These are phyloP conservation scores for Shinisaurus crocodilurus DNA, from an alignment of 2,113 vertebrate genomes.

Conservation along the genomic window DNA sequence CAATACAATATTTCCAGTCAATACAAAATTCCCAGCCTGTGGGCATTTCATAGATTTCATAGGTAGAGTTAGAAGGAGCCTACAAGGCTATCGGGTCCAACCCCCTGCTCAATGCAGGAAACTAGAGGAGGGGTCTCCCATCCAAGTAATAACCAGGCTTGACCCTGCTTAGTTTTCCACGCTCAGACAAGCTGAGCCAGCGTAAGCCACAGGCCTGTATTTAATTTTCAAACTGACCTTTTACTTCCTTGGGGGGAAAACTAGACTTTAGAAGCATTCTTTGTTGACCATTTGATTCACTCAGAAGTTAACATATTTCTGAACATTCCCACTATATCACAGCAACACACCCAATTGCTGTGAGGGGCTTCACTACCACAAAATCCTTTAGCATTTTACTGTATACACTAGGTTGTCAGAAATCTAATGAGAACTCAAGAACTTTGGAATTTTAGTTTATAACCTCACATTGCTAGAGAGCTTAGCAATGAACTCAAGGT, in stretches of 20 bases:
- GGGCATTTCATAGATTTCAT: too few species aligned
- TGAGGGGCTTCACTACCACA: neutral
- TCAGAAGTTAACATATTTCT: neutral
- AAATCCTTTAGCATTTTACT: neutral
- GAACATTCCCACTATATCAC: neutral
- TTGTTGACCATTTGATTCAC: neutral
- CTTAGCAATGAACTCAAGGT: constrained; percentile 47
- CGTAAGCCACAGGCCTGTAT: too few species aligned
- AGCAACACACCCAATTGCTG: neutral
- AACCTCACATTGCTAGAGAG: constrained; percentile 12
- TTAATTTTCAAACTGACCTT: neutral
- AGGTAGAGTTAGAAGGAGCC: too few species aligned
- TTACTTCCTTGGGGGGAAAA: neutral
- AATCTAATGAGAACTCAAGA: constrained; percentile 65
- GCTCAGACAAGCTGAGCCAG: too few species aligned
- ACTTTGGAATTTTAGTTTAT: constrained; percentile 33
- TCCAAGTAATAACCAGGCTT: too few species aligned
- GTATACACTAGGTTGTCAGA: constrained; percentile 43
- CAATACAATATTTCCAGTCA: neutral
- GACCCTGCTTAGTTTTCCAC: too few species aligned
- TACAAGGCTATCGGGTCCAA: too few species aligned
- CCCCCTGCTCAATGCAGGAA: too few species aligned
- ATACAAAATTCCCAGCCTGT: too few species aligned
- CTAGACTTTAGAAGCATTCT: neutral
- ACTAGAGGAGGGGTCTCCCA: too few species aligned